These are phyloP conservation scores for Gymnocephalus cernua DNA, from an alignment of 2,113 vertebrate genomes.

Conservation along the genomic window DNA sequence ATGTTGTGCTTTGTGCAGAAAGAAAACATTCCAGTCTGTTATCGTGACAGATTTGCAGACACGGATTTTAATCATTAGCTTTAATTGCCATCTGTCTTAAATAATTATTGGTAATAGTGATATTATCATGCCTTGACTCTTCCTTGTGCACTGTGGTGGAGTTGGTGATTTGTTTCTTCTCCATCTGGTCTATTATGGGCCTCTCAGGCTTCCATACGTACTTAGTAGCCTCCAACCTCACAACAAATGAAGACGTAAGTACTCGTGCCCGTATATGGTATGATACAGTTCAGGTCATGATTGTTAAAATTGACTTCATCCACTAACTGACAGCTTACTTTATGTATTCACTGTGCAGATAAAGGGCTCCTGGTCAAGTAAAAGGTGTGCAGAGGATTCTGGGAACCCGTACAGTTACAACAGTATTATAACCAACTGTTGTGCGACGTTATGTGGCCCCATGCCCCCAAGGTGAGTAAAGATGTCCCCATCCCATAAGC, in stretches of 20 bases:
- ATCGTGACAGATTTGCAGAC: no score
- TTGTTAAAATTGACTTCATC: neutral
- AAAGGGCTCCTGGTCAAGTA: constrained; percentile 96
- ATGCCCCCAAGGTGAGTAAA: constrained; percentile 92
- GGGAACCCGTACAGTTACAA: constrained; percentile 96
- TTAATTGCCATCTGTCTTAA: neutral
- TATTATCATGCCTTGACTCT: constrained; percentile 85
- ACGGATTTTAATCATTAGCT: neutral
- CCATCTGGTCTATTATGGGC: constrained; percentile 98
- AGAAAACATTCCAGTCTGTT: neutral
- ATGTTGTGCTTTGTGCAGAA: neutral
- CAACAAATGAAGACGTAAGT: constrained; percentile 98
- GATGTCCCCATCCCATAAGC: neutral
- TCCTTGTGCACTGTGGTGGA: constrained; percentile 88
- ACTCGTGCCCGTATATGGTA: no score
- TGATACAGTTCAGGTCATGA: neutral
- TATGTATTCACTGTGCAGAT: constrained; percentile 82
- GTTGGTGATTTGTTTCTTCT: constrained; percentile 97
- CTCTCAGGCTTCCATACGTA: constrained; percentile 99
- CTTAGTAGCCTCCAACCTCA: constrained; percentile 96
- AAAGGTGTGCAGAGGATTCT: constrained; percentile 89
- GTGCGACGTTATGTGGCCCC: constrained; percentile 92
- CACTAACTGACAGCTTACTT: neutral
- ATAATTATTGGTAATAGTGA: neutral
- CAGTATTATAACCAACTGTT: constrained; percentile 95